Evolutionary conservation across 2,888 invertebrate species (phyloP).

Genomic region (Selenia dentaria): DNA sequence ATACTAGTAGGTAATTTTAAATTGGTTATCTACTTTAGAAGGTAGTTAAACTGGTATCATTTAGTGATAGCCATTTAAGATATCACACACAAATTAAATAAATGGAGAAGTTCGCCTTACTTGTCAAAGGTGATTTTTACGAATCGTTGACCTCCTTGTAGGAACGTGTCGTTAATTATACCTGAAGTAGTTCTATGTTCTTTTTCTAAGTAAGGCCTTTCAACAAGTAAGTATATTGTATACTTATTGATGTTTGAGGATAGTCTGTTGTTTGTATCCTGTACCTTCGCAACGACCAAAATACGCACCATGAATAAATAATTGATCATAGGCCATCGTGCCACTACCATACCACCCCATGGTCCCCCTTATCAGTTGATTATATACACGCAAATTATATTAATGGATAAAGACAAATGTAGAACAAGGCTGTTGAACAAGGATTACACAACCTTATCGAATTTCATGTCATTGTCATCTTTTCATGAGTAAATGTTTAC

Average conservation of each 20-base stretch:
- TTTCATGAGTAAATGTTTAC: conserved; percentile 24
- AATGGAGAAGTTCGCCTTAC: conserved; percentile 38
- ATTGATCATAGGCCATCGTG: conserved; percentile 29
- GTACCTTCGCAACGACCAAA: conserved; percentile 79
- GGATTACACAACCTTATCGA: conserved; percentile 30
- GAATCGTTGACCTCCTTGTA: conserved; percentile 33
- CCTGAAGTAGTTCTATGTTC: not conserved
- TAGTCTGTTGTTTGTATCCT: conserved; percentile 39
- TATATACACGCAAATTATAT: conserved; percentile 42
- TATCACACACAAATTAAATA: conserved; percentile 14
- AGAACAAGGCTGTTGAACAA: conserved; percentile 27
- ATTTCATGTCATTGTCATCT: conserved; percentile 28
- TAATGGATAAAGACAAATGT: conserved; percentile 30
- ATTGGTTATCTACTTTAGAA: conserved; percentile 47
- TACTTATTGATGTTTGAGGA: conserved; percentile 43
- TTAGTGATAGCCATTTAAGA: conserved; percentile 28
- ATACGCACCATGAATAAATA: conserved; percentile 77
- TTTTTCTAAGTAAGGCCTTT: conserved; percentile 58
- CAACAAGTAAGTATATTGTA: conserved; percentile 26
- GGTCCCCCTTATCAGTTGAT: conserved; percentile 60
- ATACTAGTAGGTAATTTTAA: conserved; percentile 51
- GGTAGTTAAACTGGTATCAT: conserved; percentile 54
- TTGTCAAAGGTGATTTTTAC: conserved; percentile 25
- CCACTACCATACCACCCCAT: conserved; percentile 45
- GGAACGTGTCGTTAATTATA: conserved; percentile 31